Base-by-base conservation (phyloP, 2,113 vertebrate species). In the Phycodurus eques region DNA sequence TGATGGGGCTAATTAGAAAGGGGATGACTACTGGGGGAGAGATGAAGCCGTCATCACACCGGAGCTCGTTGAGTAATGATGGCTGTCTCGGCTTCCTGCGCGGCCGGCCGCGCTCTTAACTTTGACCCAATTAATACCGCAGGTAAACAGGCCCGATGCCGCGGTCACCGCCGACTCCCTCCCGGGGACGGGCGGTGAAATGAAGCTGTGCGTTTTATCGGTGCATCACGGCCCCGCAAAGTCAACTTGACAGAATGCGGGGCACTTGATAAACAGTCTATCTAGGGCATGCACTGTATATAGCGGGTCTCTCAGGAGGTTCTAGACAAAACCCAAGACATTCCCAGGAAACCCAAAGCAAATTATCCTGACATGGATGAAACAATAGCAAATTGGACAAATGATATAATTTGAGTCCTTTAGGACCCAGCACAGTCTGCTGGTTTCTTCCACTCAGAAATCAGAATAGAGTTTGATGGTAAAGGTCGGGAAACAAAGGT, bases 341-440 rank as follows among this genome's bases (percentile, higher is more conserved):
- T 90, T 91, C 85, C 89, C 87, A 79, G 83, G 86, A 86, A 93
- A 92, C 92, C 89, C 89, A 92, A 91, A 93, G 92, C 92, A 93
- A 93, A 94, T 93, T 93, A 93, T 90, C 90, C 86, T 92, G 91
- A 92, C 92, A 92, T 90, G 92, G 91, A 91, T 92, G 92, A 94
- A 94, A 94, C 92, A 92, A 92, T 91, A 91, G 91, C 89, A 92
- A 92, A 93, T 92, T 93, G 92, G 92, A 93, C 91, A 93, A 93
- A 93, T 93, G 90, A 93, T 92, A 92, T 93, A 92, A 92, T 93
- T 92, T 94, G 89, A 92, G 90, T 90, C 85, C 75, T 84, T 86
- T 81, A 83, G 91, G 92, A 90, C 91, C 92, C 92, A 88, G 88
- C 85, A 92, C 92, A 91, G 90, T 84, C 73, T 69, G 77, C 76